Base-by-base conservation (phyloP, 2,113 vertebrate genomes). In the Oreochromis niloticus region DNA sequence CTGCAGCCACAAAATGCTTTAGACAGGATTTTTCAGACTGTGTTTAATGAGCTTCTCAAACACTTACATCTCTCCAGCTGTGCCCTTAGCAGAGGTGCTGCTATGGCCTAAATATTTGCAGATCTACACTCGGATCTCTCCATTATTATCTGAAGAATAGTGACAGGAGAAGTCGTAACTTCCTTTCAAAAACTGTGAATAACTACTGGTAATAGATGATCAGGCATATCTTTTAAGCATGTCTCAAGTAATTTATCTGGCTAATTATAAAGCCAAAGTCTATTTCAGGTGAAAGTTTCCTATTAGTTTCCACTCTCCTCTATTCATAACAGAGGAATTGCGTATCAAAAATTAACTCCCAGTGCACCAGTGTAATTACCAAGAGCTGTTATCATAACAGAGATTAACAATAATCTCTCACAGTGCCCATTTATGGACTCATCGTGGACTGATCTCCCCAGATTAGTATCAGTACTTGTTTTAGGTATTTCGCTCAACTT, bases 321-420 rank as follows among this genome's bases (percentile, higher is more conserved):
- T 80, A 87, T 93, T 92, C 66, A 93, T 91, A 87, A 88, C 71
- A 56, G 75, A 84, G 85, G 59, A 41, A 27, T 83, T 89, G 43
- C 80, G 30, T 82, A 92, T 92, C 92, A 92, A 87, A 87, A 94
- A 90, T 94, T 89, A 95, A 73, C 90, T 94, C 91, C 52, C 84
- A 85, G 50, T 90, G 84, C 91, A 83, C 50, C 83, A 91, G 80
- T 86, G 84, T 94, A 95, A 95, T 96, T 95, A 94, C 84, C 56
- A 61, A 85, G 85, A 78, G 71, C 63, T 86, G 83, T 93, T 94
- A 95, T 96, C 87, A 89, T 92, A 89, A 93, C 89, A 89, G 81
- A 91, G 92, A 91, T 93, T 88, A 91, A 81, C 83, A 89, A 84
- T 93, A 92, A 92, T 91, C 87, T 89, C 48, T 54, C n/a, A 66